Conservation (phyloP, 2,113 vertebrate genomes). For the Psophia crepitans region DNA sequence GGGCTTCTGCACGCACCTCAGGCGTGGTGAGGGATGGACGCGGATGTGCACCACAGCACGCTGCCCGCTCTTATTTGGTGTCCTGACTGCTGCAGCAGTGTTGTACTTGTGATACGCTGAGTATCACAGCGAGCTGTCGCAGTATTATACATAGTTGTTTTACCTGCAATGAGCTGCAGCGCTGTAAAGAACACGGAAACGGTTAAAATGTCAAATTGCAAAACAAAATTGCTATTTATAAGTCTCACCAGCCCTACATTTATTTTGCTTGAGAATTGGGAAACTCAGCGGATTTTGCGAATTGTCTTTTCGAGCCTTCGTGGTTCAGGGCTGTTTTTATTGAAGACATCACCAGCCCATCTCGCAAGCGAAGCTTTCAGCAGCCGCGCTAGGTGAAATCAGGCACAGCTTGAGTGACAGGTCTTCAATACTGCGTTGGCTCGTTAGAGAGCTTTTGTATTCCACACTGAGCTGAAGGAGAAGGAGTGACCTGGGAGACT, state of each 20-base stretch:
- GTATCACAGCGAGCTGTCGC: background rate
- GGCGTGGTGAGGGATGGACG: background rate
- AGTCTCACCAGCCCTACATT: background rate
- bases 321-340: background rate
- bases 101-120: background rate
- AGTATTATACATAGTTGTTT: background rate
- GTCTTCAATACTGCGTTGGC: background rate
- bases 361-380: background rate
- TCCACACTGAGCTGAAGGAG: background rate
- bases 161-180: background rate
- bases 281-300: background rate
- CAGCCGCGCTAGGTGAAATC: background rate
- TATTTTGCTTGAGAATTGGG: background rate
- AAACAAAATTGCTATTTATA: background rate
- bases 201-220: background rate
- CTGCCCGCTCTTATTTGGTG: background rate
- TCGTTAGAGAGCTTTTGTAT: conserved; percentile 21
- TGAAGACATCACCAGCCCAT: background rate
- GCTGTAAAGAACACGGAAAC: background rate
- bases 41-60: background rate
- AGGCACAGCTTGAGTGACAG: background rate
- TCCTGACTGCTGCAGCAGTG: background rate
- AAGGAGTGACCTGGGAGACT: background rate
- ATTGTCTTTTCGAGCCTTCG: background rate
- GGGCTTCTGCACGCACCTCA: background rate